phyloP scores from a whole-genome alignment of 2,888 invertebrate species.

The Tetropium fuscum region DNA sequence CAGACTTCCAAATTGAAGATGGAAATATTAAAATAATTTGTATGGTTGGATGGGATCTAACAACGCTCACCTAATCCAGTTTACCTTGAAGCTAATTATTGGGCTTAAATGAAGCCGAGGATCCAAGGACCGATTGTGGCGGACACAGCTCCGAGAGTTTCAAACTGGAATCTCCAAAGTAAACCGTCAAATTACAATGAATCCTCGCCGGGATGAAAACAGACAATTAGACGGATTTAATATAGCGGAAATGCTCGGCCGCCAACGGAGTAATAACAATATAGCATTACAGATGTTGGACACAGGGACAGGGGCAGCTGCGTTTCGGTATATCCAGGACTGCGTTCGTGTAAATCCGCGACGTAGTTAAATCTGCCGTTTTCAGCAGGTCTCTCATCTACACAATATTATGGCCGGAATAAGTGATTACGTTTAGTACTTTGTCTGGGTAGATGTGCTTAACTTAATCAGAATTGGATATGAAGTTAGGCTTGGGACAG shows the following conservation, averaged over 20 bases:
- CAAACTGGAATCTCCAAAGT: slow-evolving; percentile 43
- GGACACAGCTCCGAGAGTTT: slow-evolving; percentile 17
- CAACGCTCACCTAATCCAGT: too few species aligned
- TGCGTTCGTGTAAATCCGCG: slow-evolving; percentile 22
- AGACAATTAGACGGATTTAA: slow-evolving; percentile 47
- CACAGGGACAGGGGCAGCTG: slow-evolving; percentile 30
- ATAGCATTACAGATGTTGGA: slow-evolving; percentile 38
- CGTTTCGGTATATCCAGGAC: slow-evolving; percentile 20
- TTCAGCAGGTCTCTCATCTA: too few species aligned
- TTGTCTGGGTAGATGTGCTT: too few species aligned
- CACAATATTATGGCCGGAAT: too few species aligned
- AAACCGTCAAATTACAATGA: slow-evolving; percentile 49
- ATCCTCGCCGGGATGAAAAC: slow-evolving; percentile 45
- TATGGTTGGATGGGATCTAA: too few species aligned
- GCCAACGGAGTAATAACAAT: slow-evolving; percentile 40
- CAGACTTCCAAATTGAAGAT: too few species aligned
- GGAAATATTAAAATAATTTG: too few species aligned
- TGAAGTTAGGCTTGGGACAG: too few species aligned
- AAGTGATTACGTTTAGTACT: too few species aligned
- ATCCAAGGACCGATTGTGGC: slow-evolving; percentile 23
- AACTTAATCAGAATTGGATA: too few species aligned
- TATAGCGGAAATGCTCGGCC: slow-evolving; percentile 36
- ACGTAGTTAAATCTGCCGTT: slow-evolving; percentile 31
- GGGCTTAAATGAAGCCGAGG: slow-evolving; percentile 26
- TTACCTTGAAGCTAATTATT: slow-evolving; percentile 27